Evolutionary conservation across 2,797 vertebrate genomes (phyloP).

Genomic region (Echiichthys vipera): DNA sequence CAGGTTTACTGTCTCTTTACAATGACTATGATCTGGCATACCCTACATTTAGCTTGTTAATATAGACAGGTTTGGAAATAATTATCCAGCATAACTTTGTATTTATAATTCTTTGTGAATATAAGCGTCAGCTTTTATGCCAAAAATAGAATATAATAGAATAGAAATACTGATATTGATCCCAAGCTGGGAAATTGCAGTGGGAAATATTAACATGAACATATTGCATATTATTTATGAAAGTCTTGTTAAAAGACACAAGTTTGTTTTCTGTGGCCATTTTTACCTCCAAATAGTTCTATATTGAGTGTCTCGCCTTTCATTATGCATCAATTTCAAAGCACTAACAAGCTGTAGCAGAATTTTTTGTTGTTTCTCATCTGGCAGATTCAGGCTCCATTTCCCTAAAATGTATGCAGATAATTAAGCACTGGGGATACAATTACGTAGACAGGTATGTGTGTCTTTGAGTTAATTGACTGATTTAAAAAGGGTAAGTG

Average conservation of each 20-base stretch:
- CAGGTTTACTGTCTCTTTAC: background rate
- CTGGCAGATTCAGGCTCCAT: constrained; percentile 61
- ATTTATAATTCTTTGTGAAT: constrained; percentile 1
- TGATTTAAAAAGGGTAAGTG: constrained; percentile 74
- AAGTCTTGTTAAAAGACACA: constrained; percentile 8
- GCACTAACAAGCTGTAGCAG: constrained; percentile 54
- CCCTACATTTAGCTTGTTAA: background rate
- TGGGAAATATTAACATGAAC: no score
- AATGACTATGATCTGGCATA: background rate
- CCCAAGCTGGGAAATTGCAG: no score
- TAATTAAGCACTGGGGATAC: constrained; percentile 81
- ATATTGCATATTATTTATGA: background rate
- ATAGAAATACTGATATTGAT: no score
- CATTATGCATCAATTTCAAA: constrained; percentile 58
- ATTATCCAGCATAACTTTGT: background rate
- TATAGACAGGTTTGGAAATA: background rate
- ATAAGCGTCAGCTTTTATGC: background rate
- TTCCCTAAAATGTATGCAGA: constrained; percentile 68
- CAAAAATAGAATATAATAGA: no score
- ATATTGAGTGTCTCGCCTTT: constrained; percentile 36
- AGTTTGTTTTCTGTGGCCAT: constrained; percentile 28
- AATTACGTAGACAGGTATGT: constrained; percentile 80
- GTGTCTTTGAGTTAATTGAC: constrained; percentile 78
- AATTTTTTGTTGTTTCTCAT: constrained; percentile 32
- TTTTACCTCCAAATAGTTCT: constrained; percentile 26